These are phyloP conservation scores for Eulithis testata DNA, from an alignment of 2,888 invertebrate genomes.

Conservation along the genomic window DNA sequence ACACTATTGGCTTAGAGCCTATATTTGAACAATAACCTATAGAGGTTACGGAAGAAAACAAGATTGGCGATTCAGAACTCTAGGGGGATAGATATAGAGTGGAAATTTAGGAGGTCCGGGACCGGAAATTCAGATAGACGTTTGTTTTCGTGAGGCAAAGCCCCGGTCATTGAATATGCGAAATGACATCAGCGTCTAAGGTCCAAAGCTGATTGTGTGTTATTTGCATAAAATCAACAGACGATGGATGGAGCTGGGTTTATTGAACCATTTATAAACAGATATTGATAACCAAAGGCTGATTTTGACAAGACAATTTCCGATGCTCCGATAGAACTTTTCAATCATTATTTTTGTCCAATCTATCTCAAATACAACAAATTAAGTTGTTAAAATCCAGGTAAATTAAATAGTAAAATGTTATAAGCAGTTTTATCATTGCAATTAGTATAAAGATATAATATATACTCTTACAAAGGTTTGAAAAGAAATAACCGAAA, in stretches of 20 bases:
- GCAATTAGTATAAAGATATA: too few species aligned
- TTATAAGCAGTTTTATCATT: too few species aligned
- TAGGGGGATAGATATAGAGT: constrained; percentile 11
- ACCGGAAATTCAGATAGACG: constrained; percentile 9
- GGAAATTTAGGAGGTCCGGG: constrained; percentile 11
- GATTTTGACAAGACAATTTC: too few species aligned
- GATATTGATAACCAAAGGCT: constrained; percentile 4
- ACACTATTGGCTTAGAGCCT: constrained; percentile 22
- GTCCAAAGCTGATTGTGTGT: constrained; percentile 31
- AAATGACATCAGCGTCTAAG: constrained; percentile 33
- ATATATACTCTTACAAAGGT: too few species aligned
- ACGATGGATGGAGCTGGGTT: constrained; percentile 12
- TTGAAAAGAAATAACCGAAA: too few species aligned
- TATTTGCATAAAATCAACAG: constrained; percentile 31
- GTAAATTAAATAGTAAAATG: too few species aligned
- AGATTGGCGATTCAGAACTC: constrained; percentile 5
- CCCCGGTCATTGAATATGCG: constrained; percentile 36
- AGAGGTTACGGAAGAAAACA: background rate
- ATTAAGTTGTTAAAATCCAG: too few species aligned
- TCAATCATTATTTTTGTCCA: too few species aligned
- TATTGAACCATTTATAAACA: constrained; percentile 5
- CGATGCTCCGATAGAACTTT: too few species aligned
- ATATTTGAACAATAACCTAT: constrained; percentile 20
- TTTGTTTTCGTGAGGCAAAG: constrained; percentile 29
- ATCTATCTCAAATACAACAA: too few species aligned